A percentile compares a stretch with the other conserved stretches of the same genome.
These are phyloP conservation scores for Cheiracanthium punctorium DNA, from an alignment of 2,888 invertebrate species.

Conservation along the genomic window DNA sequence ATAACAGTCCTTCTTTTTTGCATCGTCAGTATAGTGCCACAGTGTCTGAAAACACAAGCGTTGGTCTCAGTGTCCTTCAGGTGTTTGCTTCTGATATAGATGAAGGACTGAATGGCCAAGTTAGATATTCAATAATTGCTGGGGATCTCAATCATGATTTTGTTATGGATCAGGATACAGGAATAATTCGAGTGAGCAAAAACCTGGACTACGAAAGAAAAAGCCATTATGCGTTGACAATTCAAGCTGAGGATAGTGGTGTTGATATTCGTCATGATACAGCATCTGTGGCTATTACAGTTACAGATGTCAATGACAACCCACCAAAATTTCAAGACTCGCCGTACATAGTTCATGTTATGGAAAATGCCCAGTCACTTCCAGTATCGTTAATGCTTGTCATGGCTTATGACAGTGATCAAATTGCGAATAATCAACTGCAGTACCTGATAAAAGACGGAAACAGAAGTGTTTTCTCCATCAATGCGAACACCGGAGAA, in stretches of 20 bases:
- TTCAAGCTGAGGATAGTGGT: conserved; percentile 84
- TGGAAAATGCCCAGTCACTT: conserved; percentile 87
- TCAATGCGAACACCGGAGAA: conserved; percentile 93
- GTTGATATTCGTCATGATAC: conserved; percentile 82
- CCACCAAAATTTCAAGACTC: conserved; percentile 94
- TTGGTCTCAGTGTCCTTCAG: conserved; percentile 92
- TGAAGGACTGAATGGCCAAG: conserved; percentile 91
- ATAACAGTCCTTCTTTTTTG: conserved; percentile 91
- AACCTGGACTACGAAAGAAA: conserved; percentile 95
- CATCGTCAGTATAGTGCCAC: conserved; percentile 89
- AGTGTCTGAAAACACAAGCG: conserved; percentile 94
- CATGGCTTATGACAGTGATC: conserved; percentile 92
- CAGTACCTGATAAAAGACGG: conserved; percentile 95
- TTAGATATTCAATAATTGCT: conserved; percentile 90
- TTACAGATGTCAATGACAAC: conserved; percentile 95
- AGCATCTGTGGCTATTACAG: conserved; percentile 84
- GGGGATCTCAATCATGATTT: conserved; percentile 95
- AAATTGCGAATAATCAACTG: conserved; percentile 91
- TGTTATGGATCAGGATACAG: conserved; percentile 92
- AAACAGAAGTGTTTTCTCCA: conserved; percentile 87
- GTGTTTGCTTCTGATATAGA: conserved; percentile 79
- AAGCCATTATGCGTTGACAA: conserved; percentile 86
- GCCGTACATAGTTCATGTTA: conserved; percentile 93
- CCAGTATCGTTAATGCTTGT: conserved; percentile 81
- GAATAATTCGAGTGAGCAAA: conserved; percentile 92